A percentile compares a stretch with the other conserved stretches of the same genome.
Conservation (phyloP, 2,113 vertebrate species). For the Vireo altiloquus region DNA sequence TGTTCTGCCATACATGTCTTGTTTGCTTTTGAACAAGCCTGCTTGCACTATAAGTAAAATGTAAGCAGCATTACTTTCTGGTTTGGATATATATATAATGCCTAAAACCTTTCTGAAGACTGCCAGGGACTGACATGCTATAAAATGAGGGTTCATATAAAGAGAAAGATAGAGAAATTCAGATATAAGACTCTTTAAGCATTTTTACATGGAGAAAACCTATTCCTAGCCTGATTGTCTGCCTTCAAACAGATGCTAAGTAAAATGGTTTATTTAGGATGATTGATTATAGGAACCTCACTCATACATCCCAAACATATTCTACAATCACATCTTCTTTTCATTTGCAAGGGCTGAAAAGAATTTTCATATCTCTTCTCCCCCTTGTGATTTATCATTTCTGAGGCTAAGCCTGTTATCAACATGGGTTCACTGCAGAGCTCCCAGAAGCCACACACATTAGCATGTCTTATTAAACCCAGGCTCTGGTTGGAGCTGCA, state of each 20-base stretch:
- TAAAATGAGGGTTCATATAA: background rate
- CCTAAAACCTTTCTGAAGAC: background rate
- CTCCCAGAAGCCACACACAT: slow-evolving; percentile 69
- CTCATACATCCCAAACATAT: slow-evolving; percentile 64
- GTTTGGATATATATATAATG: background rate
- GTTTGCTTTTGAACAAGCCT: background rate
- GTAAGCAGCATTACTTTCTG: background rate
- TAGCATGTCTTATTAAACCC: slow-evolving; percentile 77
- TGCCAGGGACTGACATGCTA: background rate
- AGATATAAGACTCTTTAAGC: background rate
- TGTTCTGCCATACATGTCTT: background rate
- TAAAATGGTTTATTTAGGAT: slow-evolving; percentile 71
- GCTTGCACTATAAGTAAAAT: background rate
- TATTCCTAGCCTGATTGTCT: background rate
- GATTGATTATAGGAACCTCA: slow-evolving; percentile 69
- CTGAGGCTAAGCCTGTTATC: slow-evolving; percentile 71
- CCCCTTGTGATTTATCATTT: slow-evolving; percentile 73
- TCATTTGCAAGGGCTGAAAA: slow-evolving; percentile 72
- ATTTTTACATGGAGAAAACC: slow-evolving; percentile 18
- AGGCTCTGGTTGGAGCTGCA: slow-evolving; percentile 47
- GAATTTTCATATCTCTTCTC: slow-evolving; percentile 72
- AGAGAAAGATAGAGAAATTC: background rate
- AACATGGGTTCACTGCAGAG: slow-evolving; percentile 69
- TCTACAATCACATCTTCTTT: slow-evolving; percentile 76
- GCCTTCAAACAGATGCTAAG: slow-evolving; percentile 65